Conservation (phyloP, 2,888 invertebrate species). For the Apotomis betuletana region DNA sequence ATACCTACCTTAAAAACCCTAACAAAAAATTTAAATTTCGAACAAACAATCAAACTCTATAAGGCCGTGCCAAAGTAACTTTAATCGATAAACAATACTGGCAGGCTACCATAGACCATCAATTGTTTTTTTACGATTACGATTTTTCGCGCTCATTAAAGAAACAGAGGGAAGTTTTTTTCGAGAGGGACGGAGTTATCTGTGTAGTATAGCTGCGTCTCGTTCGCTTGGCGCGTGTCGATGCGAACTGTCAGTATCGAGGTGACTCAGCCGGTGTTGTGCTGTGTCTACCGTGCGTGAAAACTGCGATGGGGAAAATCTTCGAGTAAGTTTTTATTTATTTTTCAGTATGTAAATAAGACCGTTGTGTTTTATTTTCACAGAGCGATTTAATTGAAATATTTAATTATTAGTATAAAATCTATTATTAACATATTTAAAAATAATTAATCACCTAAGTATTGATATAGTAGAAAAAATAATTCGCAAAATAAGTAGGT, state of each 20-base stretch:
- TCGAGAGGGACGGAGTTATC: constrained; percentile 23
- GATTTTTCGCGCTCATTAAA: constrained; percentile 27
- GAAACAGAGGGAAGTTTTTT: constrained; percentile 11
- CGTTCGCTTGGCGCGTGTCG: constrained; percentile 24
- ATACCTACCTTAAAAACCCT: not conserved
- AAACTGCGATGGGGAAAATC: constrained; percentile 39
- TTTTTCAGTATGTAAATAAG: too few relatives aligned
- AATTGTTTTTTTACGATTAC: constrained; percentile 18
- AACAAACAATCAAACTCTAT: not conserved
- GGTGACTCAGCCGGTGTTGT: constrained; percentile 25
- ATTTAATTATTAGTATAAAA: too few relatives aligned
- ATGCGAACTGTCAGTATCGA: constrained; percentile 33
- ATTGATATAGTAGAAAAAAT: too few relatives aligned
- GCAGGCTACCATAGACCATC: constrained; percentile 22
- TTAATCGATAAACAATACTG: constrained; percentile 25
- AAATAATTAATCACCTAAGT: too few relatives aligned
- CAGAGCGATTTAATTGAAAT: too few relatives aligned
- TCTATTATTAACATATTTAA: too few relatives aligned
- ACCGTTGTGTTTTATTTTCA: too few relatives aligned
- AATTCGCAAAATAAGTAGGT: too few relatives aligned
- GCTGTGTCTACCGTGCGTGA: constrained; percentile 30
- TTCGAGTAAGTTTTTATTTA: constrained; percentile 37
- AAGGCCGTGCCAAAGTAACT: not conserved
- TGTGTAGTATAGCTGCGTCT: constrained; percentile 18
- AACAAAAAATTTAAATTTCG: not conserved